Conservation (phyloP, 2,113 vertebrate genomes). For the Brienomyrus longianalis region DNA sequence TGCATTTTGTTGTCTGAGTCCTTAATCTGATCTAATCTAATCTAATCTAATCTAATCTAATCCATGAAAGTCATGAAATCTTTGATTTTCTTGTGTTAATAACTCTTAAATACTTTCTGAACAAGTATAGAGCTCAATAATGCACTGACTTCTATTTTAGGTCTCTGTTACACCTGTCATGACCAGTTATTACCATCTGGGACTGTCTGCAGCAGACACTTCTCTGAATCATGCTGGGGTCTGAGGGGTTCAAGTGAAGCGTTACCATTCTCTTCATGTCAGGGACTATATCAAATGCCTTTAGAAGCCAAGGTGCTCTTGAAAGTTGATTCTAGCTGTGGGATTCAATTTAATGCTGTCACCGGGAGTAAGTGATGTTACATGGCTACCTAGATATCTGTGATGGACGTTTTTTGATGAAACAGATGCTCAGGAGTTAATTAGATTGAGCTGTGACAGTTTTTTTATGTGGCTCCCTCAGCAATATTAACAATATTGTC, state of each 20-base stretch:
- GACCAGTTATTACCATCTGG: not conserved
- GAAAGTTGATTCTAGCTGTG: constrained; percentile 1
- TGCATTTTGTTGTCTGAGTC: not conserved
- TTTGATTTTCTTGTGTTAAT: not conserved
- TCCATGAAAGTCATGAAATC: not conserved
- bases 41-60: not conserved
- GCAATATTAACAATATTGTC: constrained; percentile 1
- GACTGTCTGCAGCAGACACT: not conserved
- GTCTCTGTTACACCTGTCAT: not conserved
- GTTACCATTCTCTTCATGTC: not conserved
- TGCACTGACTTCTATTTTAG: not conserved
- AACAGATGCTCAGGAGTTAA: not conserved
- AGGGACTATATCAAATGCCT: not conserved
- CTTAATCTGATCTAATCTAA: not conserved
- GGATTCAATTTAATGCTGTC: not conserved
- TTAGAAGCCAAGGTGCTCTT: not conserved
- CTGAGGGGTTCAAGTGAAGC: not conserved
- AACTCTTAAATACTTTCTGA: not conserved
- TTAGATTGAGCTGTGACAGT: constrained; percentile 3
- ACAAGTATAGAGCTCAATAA: not conserved
- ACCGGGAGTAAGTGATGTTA: not conserved
- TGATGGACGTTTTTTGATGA: not conserved
- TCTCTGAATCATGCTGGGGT: not conserved
- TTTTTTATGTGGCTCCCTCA: not conserved
- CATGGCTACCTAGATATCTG: not conserved